Evolutionary conservation across 2,113 vertebrate species (phyloP).

Genomic region (Psittacula cyanocephala): DNA sequence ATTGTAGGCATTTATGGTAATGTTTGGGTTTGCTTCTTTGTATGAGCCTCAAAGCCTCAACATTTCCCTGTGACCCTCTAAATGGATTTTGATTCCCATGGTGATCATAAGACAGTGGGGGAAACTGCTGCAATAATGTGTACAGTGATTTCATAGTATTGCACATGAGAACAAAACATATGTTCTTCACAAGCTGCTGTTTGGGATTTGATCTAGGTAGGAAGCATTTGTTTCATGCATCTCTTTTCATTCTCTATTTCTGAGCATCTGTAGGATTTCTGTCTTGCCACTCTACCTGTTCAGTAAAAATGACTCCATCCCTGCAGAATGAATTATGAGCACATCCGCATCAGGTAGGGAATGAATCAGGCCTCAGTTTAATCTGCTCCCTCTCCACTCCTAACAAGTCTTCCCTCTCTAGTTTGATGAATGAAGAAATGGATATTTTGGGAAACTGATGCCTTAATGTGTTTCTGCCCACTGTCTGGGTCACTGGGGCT

Average conservation of each 20-base stretch:
- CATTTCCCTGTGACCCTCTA: not conserved
- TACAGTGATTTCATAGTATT: not conserved
- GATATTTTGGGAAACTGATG: not conserved
- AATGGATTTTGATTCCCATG: not conserved
- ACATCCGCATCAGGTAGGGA: not conserved
- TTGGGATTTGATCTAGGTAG: not conserved
- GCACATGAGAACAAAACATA: not conserved
- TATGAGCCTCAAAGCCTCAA: not conserved
- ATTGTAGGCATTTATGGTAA: not conserved
- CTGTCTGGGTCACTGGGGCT: not conserved
- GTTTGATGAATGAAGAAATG: not conserved
- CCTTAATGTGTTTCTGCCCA: not conserved
- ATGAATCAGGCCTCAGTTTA: not conserved
- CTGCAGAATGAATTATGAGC: not conserved
- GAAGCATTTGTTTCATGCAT: not conserved
- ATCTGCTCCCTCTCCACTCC: not conserved
- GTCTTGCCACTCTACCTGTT: not conserved
- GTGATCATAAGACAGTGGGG: not conserved
- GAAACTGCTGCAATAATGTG: not conserved
- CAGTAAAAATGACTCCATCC: not conserved
- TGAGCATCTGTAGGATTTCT: not conserved
- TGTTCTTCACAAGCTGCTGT: not conserved
- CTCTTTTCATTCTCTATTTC: not conserved
- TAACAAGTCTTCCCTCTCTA: not conserved
- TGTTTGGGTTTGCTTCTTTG: not conserved